phyloP scores from a whole-genome alignment of 2,113 vertebrate genomes.

The Chinchilla lanigera region DNA sequence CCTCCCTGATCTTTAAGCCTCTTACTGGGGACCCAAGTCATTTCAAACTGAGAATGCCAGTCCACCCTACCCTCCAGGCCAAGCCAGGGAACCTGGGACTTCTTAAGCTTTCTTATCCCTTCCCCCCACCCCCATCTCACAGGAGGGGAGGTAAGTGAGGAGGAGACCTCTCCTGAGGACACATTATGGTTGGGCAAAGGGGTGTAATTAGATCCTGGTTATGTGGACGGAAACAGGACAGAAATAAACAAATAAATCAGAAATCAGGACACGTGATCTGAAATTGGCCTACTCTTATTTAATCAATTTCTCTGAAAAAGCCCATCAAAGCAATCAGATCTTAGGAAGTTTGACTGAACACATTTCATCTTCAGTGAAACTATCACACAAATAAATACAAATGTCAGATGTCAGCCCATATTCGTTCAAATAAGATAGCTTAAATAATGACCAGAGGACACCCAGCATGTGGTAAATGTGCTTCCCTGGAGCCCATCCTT shows the following conservation, averaged over 20 bases:
- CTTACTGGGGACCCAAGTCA: background rate
- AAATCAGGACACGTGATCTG: background rate
- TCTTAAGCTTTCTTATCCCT: background rate
- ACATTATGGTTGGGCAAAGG: background rate
- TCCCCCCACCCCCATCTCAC: background rate
- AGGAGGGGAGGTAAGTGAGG: background rate
- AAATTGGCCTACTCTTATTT: background rate
- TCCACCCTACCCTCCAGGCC: background rate
- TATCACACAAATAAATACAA: conserved; percentile 7
- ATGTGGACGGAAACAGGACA: background rate
- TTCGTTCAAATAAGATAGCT: background rate
- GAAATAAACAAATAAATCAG: background rate
- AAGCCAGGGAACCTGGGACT: background rate
- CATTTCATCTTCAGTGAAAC: background rate
- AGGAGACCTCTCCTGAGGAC: background rate
- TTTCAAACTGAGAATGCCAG: background rate
- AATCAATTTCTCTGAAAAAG: background rate
- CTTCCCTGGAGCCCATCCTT: background rate
- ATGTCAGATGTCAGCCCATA: background rate
- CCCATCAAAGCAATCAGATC: conserved; percentile 19
- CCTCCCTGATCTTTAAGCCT: background rate
- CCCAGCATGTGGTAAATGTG: background rate
- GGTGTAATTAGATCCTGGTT: background rate
- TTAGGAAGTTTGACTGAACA: conserved; percentile 15
- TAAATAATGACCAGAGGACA: background rate